Base-by-base conservation (phyloP, 2,888 invertebrate genomes). In the Tachina fera region DNA sequence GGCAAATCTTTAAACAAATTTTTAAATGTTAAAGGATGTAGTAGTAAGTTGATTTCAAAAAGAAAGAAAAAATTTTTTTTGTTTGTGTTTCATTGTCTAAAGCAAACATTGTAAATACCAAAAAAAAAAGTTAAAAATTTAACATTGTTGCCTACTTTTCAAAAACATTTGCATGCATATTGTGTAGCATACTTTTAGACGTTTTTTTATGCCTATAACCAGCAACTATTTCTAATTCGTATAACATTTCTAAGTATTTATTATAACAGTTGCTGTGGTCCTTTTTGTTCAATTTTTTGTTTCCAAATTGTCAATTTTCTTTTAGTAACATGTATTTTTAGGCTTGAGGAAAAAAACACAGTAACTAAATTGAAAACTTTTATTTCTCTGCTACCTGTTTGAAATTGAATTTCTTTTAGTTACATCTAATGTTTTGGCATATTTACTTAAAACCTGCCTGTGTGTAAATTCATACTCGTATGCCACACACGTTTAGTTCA, bases 401-500 rank as follows among this genome's bases (percentile, higher is more conserved):
- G 5, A 11, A 41, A 53, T 56, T 56, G 61, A 67, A 60, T 19
- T n/a, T 51, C 39, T 67, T 39, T 63, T 45, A 11, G 8, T 43
- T 9, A 3, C 47, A 0, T 58, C 19, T 11, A 47, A 16, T 16
- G 45, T 11, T 16, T 51, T 14, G 1, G n/a, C 31, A 51, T 19
- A 43, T 39, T 58, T 58, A 16, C 19, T 53, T 39, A 9, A 22
- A 56, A 41, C 58, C n/a, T 56, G 51, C 31, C 13, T 41, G 53
- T 45, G 74, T 74, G 47, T 14, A 77, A 80, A 60, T 83, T 83
- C 65, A 79, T 61, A 49, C 51, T 31, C 8, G 8, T 68, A 84
- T 84, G 84, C 84, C 84, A 63, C 56, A 81, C 84, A 77, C 80
- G 84, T 84, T 72, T 76, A 14, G 41, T 63, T 49, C 4, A 51